Base-by-base conservation (phyloP, 2,888 invertebrate species). In the Andrena bicolor region DNA sequence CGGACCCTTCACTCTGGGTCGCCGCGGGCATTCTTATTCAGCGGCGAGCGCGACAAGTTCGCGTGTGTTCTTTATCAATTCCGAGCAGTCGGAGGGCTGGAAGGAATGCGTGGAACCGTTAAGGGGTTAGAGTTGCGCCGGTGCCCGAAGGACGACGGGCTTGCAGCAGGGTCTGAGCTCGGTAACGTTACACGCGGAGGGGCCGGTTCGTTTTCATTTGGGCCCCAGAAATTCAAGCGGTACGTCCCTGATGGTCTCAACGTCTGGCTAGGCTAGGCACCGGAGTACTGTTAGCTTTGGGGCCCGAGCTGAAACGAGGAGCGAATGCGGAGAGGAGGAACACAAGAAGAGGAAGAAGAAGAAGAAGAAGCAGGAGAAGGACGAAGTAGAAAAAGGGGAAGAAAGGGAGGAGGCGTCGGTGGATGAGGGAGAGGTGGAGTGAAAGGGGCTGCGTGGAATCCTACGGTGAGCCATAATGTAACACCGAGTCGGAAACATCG, bases 211-310 rank as follows among this genome's bases (percentile, higher is more conserved):
- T 80, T 80, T 80, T 80, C 77, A n/a, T 82, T 63, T 80, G 83
- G 85, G 82, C 81, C 41, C 68, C 87, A 66, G 83, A 82, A 88
- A 86, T 86, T 86, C 83, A 77, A 80, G 83, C 85, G 83, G 65
- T 86, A 85, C 89, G 84, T 86, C 84, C 88, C 86, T 88, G 89
- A 86, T 78, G 76, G 84, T 88, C 88, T 88, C 83, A 89, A 89
- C 76, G 85, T 89, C 88, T 76, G 87, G 84, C 87, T 85, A 82
- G 88, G 70, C 86, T 89, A 89, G 82, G 83, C 83, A 80, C 66
- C 28, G 58, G 80, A 89, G 88, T 88, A 88, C 88, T 89, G 88
- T 88, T 88, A 88, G 82, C 80, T 87, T 86, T 79, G 70, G 86
- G 80, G 68, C 63, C 74, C 72, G 76, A 75, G 75, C 58, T 63